Percentiles rank a stretch among this genome's conserved stretches.
Conservation (phyloP, 2,888 invertebrate species). For the Papilio demoleus region DNA sequence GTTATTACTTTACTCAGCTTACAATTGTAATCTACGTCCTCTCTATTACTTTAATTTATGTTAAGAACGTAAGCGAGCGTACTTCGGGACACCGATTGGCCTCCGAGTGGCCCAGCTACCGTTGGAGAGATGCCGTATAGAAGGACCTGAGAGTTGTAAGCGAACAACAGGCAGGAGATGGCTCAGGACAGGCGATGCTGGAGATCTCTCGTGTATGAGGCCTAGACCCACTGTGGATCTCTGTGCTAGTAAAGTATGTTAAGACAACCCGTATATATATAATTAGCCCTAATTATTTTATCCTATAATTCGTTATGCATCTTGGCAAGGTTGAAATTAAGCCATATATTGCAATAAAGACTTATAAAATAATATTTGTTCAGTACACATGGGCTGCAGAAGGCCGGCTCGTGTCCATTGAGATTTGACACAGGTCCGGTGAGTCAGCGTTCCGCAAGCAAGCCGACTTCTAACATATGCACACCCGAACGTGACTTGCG, state of each 20-base stretch:
- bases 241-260: too few species aligned
- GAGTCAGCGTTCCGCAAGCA: constrained; percentile 64
- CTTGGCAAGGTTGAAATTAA: not conserved
- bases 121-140: too few species aligned
- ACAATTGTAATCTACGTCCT: not conserved
- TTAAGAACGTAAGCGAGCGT: too few species aligned
- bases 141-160: too few species aligned
- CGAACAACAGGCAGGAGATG: too few species aligned
- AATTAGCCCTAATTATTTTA: not conserved
- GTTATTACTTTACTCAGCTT: not conserved
- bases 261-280: not conserved
- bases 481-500: constrained; percentile 69
- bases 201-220: too few species aligned
- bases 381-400: constrained; percentile 70
- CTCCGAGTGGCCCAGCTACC: too few species aligned
- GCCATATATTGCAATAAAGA: not conserved
- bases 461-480: constrained; percentile 69
- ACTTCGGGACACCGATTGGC: too few species aligned
- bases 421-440: constrained; percentile 78
- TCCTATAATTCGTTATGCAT: not conserved
- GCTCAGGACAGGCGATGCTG: too few species aligned
- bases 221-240: too few species aligned
- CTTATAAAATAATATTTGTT: constrained; percentile 40
- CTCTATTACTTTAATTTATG: not conserved
- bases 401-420: constrained; percentile 69